Evolutionary conservation across 2,113 vertebrate species (phyloP), one percentile per base, ranked within the genome.

Genomic region (Barnardius zonarius): DNA sequence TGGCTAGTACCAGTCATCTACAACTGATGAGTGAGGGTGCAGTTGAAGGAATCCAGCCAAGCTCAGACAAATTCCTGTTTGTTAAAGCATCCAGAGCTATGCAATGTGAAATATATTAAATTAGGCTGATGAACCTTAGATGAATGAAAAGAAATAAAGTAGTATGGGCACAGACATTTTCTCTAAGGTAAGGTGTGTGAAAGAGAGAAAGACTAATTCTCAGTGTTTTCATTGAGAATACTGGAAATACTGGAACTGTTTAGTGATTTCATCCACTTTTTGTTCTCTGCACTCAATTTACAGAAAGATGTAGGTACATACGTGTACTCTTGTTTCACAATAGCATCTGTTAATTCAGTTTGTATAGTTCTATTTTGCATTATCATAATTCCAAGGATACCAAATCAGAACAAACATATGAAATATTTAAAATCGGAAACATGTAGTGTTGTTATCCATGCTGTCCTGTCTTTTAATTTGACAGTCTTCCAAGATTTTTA

Each of bases 1-100:
- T 89, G 91, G 85, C 83, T 80, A 93, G 96, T 97, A 97, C 96
- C 97, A 97, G 97, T 90, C 95, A 95, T 88, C 83, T 75, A 72
- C 92, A 91, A 82, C 67, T 85, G 63, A 62, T 86, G 90, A 37
- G 55, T 84, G 64, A 92, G 91, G 48, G 66, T 86, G 49, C 76
- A 75, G 63, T 69, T 90, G 73, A 77, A 72, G 88, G 87, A 93
- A 85, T 80, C 39, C 57, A 86, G 83, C 92, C 94, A 97, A 90
- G 59, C 27, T 73, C 51, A 89, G 55, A 95, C 68, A 96, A 83
- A 74, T 90, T 93, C 51, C 49, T 93, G 37, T 86, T 96, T 96
- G 91, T 97, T 79, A 75, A 49, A 86, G 31, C 54, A 62, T 86
- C 43, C 55, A 55, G 44, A 90, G 48, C 54, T 78, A 52, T 41